Percentiles rank a stretch among this genome's conserved stretches.
Evolutionary conservation across 2,888 invertebrate genomes (phyloP).

Genomic region (Lacanobia wlatinum): DNA sequence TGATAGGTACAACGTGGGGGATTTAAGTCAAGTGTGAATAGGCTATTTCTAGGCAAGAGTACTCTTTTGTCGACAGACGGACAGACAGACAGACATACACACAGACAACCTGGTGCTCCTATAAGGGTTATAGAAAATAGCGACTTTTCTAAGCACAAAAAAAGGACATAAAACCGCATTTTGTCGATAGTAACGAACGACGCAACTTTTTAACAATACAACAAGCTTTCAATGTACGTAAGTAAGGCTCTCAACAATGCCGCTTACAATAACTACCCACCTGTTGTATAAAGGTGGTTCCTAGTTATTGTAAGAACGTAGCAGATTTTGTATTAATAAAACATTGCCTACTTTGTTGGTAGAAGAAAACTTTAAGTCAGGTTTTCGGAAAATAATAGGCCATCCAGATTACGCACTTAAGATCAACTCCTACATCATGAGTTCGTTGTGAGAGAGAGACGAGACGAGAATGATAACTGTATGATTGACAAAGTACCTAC

Average conservation of each 20-base stretch:
- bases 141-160: not conserved
- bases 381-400: not conserved
- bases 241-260: not conserved
- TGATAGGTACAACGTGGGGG: no score
- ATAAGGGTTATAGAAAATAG: not conserved
- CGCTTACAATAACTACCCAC: not conserved
- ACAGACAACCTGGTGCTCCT: no score
- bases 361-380: not conserved
- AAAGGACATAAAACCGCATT: not conserved
- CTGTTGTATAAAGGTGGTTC: not conserved
- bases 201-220: slow-evolving; percentile 1
- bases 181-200: not conserved
- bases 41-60: no score
- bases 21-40: no score
- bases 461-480: no score
- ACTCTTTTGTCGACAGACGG: no score
- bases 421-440: no score
- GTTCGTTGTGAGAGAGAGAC: no score
- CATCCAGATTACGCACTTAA: no score
- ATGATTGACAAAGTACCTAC: no score
- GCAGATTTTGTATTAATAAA: slow-evolving; percentile 9
- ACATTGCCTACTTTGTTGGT: not conserved
- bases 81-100: no score
- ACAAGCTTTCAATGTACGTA: not conserved
- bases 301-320: not conserved